Base-by-base conservation (phyloP, 2,888 invertebrate species). In the Nasonovia ribisnigri region DNA sequence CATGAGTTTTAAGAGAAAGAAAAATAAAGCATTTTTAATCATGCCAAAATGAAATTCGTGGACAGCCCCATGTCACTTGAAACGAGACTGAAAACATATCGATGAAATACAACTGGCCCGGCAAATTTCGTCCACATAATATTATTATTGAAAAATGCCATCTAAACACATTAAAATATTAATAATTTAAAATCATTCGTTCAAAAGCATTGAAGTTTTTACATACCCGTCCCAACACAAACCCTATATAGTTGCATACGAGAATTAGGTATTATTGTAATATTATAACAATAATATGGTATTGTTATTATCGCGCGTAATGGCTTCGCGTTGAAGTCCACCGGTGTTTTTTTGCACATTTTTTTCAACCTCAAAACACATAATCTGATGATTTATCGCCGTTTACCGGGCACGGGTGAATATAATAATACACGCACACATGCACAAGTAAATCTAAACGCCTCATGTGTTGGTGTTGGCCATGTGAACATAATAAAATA, bases 381-480 rank as follows among this genome's bases (percentile, higher is more conserved):
- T 67, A 67, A 67, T 67, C 67, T 67, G 67, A 67, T 67, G n/a
- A 36, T 67, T 67, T 67, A 67, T 67, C 67, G n/a, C n/a, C 67
- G 13, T 67, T 67, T 67, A 67, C 67, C 67, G 67, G n/a, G 67
- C 6, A 6, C 0, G n/a, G 67, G 36, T 67, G 67, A 16, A 67
- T 36, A 67, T 67, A 67, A 67, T n/a, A 67, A 67, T 67, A 67
- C 67, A 67, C 16, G n/a, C 13, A 67, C 67, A 67, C 67, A n/a
- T n/a, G n/a, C 67, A 67, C n/a, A n/a, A 36, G 67, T 36, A 36
- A 67, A 67, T 16, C 67, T 36, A 67, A 16, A 36, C 6, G 67
- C 67, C 16, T 36, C n/a, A 6, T 67, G 4, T 67, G 5, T 67
- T 67, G 16, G 16, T 67, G 5, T 67, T 16, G 6, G 16, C 36